These are phyloP conservation scores for Abramis brama DNA, from an alignment of 2,113 vertebrate species.

Conservation along the genomic window DNA sequence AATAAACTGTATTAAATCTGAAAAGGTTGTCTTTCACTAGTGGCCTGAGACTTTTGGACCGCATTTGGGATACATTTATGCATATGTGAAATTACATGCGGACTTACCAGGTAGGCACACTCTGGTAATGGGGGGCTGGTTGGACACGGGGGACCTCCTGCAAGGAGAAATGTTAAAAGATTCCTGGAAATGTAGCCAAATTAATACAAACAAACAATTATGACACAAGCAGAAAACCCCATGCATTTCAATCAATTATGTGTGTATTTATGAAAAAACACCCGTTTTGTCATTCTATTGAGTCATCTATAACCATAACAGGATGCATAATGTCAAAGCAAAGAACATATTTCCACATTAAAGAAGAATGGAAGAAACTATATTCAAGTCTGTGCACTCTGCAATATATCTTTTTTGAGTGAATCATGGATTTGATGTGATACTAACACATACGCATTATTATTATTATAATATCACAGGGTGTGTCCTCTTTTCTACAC, in stretches of 20 bases:
- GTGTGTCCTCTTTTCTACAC: background rate
- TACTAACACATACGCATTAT: background rate
- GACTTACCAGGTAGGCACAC: slow-evolving; percentile 92
- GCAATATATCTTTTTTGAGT: background rate
- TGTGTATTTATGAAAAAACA: background rate
- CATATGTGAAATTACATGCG: background rate
- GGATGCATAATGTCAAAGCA: background rate
- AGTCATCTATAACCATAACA: background rate
- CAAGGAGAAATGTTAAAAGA: slow-evolving; percentile 38
- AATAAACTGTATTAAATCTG: background rate
- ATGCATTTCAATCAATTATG: background rate
- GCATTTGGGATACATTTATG: background rate
- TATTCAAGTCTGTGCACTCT: background rate
- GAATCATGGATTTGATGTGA: background rate
- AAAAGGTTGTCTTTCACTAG: background rate
- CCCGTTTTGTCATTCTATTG: background rate
- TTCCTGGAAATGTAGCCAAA: background rate
- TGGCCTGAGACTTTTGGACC: background rate
- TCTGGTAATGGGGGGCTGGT: slow-evolving; percentile 89
- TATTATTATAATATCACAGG: slow-evolving; percentile 1
- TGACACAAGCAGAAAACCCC: background rate
- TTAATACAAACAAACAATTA: background rate
- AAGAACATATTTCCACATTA: background rate
- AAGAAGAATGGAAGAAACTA: background rate
- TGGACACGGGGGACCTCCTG: slow-evolving; percentile 92